Conservation (phyloP, 2,888 invertebrate genomes). For the Herminia tarsipennalis region DNA sequence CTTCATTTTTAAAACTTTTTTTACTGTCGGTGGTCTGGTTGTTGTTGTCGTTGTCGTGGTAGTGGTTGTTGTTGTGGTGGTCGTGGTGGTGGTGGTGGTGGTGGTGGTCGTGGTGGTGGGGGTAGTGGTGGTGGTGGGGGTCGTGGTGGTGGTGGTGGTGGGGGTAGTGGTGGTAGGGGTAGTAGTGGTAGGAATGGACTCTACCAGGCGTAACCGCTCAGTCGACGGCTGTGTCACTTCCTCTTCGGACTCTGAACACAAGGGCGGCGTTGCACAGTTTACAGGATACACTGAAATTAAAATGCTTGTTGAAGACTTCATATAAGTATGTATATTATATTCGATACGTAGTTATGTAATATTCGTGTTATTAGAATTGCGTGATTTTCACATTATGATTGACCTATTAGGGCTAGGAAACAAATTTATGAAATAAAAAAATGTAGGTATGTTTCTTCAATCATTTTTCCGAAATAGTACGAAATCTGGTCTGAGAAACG, state of each 20-base stretch:
- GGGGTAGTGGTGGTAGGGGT: not conserved
- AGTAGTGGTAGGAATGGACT: no score
- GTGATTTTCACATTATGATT: no score
- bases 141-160: not conserved
- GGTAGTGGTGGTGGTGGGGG: constrained; percentile 17
- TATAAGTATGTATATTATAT: not conserved
- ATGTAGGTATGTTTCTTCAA: no score
- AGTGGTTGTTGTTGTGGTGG: not conserved
- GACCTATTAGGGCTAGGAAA: no score
- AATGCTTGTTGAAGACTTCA: no score
- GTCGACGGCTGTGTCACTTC: not conserved
- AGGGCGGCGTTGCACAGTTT: constrained; percentile 53
- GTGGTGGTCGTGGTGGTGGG: constrained; percentile 1
- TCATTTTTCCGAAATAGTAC: no score
- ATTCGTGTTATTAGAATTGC: no score
- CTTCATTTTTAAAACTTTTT: no score
- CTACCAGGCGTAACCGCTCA: no score
- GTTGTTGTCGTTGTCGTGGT: constrained; percentile 1
- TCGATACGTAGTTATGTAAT: no score
- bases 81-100: not conserved
- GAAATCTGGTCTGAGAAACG: no score
- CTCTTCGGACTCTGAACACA: constrained; percentile 47
- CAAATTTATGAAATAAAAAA: no score
- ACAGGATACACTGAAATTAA: constrained; percentile 10
- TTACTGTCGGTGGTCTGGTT: constrained; percentile 29